These are phyloP conservation scores for Nudaria mundana DNA, from an alignment of 2,888 invertebrate genomes.

Conservation along the genomic window DNA sequence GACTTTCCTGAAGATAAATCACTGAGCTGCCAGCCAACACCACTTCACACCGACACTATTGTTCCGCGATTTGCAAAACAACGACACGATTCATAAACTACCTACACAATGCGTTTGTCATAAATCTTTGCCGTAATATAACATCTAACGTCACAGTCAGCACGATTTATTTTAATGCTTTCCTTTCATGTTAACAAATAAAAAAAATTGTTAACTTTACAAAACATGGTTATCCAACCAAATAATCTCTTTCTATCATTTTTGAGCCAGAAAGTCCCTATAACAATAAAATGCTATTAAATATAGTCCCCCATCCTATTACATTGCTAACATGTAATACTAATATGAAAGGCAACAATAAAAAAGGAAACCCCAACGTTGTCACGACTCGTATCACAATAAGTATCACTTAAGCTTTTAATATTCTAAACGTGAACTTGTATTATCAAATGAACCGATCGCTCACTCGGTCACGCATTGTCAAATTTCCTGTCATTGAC, in stretches of 20 bases:
- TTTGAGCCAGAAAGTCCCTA: slow-evolving; percentile 5
- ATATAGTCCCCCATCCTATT: slow-evolving; percentile 23
- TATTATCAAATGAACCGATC: slow-evolving; percentile 41
- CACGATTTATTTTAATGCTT: slow-evolving; percentile 12
- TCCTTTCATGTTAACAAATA: slow-evolving; percentile 24
- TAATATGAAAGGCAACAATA: slow-evolving; percentile 34
- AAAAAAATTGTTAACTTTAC: slow-evolving; percentile 23
- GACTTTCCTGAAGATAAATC: slow-evolving; percentile 22
- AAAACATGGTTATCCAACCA: slow-evolving; percentile 22
- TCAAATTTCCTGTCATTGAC: slow-evolving; percentile 44
- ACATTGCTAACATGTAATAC: slow-evolving; percentile 32
- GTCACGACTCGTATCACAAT: slow-evolving; percentile 41
- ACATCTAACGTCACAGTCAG: slow-evolving; percentile 12
- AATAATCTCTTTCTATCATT: slow-evolving; percentile 21
- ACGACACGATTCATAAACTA: slow-evolving; percentile 9
- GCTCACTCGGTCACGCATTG: slow-evolving; percentile 45
- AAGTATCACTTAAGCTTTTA: slow-evolving; percentile 38
- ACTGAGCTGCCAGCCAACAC: slow-evolving; percentile 7
- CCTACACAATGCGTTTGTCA: slow-evolving; percentile 5
- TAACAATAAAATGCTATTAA: slow-evolving; percentile 26
- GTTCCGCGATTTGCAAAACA: slow-evolving; percentile 11
- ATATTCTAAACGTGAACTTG: slow-evolving; percentile 36
- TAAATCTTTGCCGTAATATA: slow-evolving; percentile 9
- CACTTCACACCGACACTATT: slow-evolving; percentile 6
- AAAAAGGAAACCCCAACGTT: slow-evolving; percentile 33